These are phyloP conservation scores for Sialia sialis DNA, from an alignment of 2,113 vertebrate genomes.

Conservation along the genomic window DNA sequence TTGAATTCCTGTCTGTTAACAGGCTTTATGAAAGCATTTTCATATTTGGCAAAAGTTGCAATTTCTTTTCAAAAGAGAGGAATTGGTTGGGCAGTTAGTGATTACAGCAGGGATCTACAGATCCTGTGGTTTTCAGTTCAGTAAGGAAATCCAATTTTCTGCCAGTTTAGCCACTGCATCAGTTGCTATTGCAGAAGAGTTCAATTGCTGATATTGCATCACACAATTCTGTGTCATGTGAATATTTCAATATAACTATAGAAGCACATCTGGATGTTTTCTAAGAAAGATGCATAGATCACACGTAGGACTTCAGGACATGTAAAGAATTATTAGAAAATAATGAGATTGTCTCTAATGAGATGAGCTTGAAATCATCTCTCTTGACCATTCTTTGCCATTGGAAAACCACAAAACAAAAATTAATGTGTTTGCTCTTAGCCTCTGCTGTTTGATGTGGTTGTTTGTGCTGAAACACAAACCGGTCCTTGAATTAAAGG, in stretches of 20 bases:
- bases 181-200: background rate
- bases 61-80: background rate
- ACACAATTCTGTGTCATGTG: background rate
- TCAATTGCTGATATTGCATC: background rate
- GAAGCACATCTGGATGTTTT: background rate
- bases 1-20: background rate
- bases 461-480: background rate
- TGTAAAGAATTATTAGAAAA: background rate
- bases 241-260: background rate
- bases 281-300: background rate
- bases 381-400: background rate
- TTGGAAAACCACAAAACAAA: background rate
- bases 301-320: background rate
- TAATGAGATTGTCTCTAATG: background rate
- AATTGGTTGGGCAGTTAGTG: background rate
- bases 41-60: background rate
- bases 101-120: background rate
- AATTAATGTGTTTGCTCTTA: background rate
- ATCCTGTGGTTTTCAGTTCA: background rate
- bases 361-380: background rate
- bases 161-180: background rate
- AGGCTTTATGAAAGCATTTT: background rate
- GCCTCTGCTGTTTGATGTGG: background rate
- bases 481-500: background rate
- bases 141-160: background rate